These are phyloP conservation scores for Chelon labrosus DNA, from an alignment of 2,797 vertebrate species.

Conservation along the genomic window DNA sequence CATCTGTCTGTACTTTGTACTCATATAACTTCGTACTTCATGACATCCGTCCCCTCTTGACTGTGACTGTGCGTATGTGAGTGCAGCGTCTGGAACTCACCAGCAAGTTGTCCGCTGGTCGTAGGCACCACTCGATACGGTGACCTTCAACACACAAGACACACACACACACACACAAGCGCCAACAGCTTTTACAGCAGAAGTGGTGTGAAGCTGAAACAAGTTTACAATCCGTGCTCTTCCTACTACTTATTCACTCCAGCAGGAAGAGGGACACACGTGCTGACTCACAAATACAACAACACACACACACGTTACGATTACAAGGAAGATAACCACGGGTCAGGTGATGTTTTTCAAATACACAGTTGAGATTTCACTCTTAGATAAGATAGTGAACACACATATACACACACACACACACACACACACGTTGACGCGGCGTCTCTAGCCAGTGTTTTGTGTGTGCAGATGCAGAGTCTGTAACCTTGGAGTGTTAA, in stretches of 20 bases:
- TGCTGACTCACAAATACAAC: slow-evolving; percentile 13
- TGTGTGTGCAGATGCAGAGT: too few relatives aligned
- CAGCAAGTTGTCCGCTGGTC: slow-evolving; percentile 86
- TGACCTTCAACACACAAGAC: slow-evolving; percentile 83
- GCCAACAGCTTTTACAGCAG: slow-evolving; percentile 26
- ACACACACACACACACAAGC: slow-evolving; percentile 25
- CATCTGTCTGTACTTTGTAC: too few relatives aligned
- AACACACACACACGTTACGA: not conserved
- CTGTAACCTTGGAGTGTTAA: too few relatives aligned
- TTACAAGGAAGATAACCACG: slow-evolving; percentile 17
- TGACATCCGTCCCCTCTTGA: too few relatives aligned
- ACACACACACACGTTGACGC: not conserved
- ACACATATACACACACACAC: not conserved
- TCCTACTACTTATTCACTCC: slow-evolving; percentile 12
- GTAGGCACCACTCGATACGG: slow-evolving; percentile 91
- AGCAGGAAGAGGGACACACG: not conserved
- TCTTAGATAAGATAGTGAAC: not conserved
- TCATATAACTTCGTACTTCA: too few relatives aligned
- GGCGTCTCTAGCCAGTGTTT: too few relatives aligned
- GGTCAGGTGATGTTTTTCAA: not conserved
- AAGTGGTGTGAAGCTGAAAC: slow-evolving; percentile 13
- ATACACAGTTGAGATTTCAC: not conserved
- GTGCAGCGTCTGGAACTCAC: slow-evolving; percentile 77
- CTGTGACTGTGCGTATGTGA: slow-evolving; percentile 2
- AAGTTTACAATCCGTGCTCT: slow-evolving; percentile 8